A percentile compares a stretch with the other conserved stretches of the same genome.
phyloP scores from a whole-genome alignment of 2,113 vertebrate genomes.

The Sphyrna mokarran region DNA sequence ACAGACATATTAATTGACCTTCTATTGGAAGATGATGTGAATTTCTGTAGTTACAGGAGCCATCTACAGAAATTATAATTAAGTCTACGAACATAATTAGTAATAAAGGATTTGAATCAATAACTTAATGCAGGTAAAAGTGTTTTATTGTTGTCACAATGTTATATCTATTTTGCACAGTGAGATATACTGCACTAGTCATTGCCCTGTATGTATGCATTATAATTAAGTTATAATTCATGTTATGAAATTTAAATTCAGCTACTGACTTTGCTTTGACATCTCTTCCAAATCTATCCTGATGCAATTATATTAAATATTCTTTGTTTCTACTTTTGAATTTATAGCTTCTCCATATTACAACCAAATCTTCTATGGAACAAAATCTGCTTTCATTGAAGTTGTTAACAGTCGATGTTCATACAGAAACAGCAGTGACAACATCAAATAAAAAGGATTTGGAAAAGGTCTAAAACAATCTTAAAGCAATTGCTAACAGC shows the following conservation, averaged over 20 bases:
- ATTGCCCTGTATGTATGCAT: background rate
- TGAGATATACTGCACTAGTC: background rate
- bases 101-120: background rate
- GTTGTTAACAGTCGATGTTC: background rate
- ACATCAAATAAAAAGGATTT: background rate
- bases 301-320: background rate
- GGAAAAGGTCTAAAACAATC: background rate
- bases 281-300: background rate
- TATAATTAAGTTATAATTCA: background rate
- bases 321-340: constrained; percentile 13
- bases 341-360: background rate
- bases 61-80: background rate
- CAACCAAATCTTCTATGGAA: background rate
- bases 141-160: background rate
- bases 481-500: background rate
- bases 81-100: background rate
- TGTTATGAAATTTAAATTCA: background rate
- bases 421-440: background rate
- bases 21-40: background rate
- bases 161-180: background rate
- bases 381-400: constrained; percentile 6
- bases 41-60: background rate
- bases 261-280: background rate
- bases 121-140: background rate
- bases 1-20: background rate